Evolutionary conservation across 2,888 invertebrate species (phyloP).

Genomic region (Furcula furcula): DNA sequence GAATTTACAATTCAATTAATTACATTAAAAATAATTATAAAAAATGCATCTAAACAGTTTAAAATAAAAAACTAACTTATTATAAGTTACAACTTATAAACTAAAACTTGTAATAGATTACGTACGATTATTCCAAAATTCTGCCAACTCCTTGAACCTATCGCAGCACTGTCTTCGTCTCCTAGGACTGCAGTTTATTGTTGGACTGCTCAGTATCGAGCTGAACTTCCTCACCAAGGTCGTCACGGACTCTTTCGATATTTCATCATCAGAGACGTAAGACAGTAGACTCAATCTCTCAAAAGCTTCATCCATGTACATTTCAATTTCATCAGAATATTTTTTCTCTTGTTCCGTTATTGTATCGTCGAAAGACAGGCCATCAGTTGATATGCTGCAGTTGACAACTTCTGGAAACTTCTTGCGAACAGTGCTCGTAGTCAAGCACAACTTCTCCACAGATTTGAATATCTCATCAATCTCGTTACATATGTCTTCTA

Average conservation of each 20-base stretch:
- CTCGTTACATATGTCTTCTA: slow-evolving; percentile 62
- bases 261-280: slow-evolving; percentile 38
- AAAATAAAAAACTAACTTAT: too few relatives aligned
- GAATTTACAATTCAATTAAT: too few relatives aligned
- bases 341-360: slow-evolving; percentile 32
- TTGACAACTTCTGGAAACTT: slow-evolving; percentile 52
- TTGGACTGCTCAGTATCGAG: slow-evolving; percentile 49
- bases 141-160: slow-evolving; percentile 60
- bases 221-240: slow-evolving; percentile 64
- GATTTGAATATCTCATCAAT: slow-evolving; percentile 71
- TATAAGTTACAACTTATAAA: too few relatives aligned
- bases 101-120: too few relatives aligned
- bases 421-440: slow-evolving; percentile 48
- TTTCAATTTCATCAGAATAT: slow-evolving; percentile 51
- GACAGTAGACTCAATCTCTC: slow-evolving; percentile 51
- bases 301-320: slow-evolving; percentile 67
- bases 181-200: slow-evolving; percentile 45
- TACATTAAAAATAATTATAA: too few relatives aligned
- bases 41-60: too few relatives aligned
- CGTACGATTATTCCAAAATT: slow-evolving; percentile 61
- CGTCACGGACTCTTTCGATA: slow-evolving; percentile 56
- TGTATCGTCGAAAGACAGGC: slow-evolving; percentile 66
- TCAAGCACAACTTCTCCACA: slow-evolving; percentile 58
- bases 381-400: slow-evolving; percentile 60
- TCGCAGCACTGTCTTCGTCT: slow-evolving; percentile 53